phyloP scores from a whole-genome alignment of 2,888 invertebrate species.

The Hirtodrosophila alboralis region DNA sequence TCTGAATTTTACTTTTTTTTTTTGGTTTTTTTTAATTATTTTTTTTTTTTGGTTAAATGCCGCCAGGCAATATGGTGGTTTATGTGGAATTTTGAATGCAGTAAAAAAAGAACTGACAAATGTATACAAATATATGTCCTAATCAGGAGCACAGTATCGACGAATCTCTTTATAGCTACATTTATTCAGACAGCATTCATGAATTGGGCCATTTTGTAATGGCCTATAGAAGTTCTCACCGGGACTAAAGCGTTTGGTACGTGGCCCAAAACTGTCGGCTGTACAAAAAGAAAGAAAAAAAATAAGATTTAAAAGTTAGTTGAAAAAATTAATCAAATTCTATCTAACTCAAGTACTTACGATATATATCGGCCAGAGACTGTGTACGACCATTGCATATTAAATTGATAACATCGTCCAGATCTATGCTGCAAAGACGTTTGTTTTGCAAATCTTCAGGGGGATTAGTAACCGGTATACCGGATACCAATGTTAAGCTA shows the following conservation, averaged over 20 bases:
- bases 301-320: background rate
- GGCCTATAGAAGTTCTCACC: slow-evolving; percentile 66
- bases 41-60: slow-evolving; percentile 4
- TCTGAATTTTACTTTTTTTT: no score
- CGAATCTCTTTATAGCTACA: slow-evolving; percentile 76
- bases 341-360: slow-evolving; percentile 65
- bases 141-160: slow-evolving; percentile 75
- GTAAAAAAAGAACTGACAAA: slow-evolving; percentile 4
- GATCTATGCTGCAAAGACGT: slow-evolving; percentile 76
- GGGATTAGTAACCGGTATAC: slow-evolving; percentile 31
- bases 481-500: slow-evolving; percentile 41
- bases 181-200: slow-evolving; percentile 79
- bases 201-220: slow-evolving; percentile 72
- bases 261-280: slow-evolving; percentile 63
- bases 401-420: slow-evolving; percentile 74
- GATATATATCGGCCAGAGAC: slow-evolving; percentile 71
- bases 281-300: background rate
- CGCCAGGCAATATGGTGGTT: slow-evolving; percentile 3
- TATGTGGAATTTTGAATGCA: slow-evolving; percentile 3
- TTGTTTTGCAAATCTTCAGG: slow-evolving; percentile 53
- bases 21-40: no score
- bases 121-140: slow-evolving; percentile 14
- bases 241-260: slow-evolving; percentile 54
- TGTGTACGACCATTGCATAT: slow-evolving; percentile 77
- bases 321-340: no score